A percentile compares a stretch with the other conserved stretches of the same genome.
Evolutionary conservation across 2,797 vertebrate species (phyloP).

Genomic region (Clamator glandarius): DNA sequence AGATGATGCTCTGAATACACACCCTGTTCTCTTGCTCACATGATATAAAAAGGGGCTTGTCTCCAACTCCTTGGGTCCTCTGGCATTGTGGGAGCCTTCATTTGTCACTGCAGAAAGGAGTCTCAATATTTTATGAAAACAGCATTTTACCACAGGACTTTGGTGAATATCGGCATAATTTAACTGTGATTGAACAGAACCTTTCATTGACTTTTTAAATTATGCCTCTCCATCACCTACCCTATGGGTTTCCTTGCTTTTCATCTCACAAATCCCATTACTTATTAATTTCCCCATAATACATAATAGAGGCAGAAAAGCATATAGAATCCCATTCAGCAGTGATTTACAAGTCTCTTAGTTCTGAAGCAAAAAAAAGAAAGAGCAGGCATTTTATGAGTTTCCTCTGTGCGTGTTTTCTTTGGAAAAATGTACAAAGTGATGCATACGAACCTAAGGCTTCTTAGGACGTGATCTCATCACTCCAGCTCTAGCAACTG

Average conservation of each 20-base stretch:
- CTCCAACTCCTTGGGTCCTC: slow-evolving; percentile 13
- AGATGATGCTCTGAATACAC: background rate
- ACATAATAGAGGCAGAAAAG: slow-evolving; percentile 64
- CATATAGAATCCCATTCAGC: slow-evolving; percentile 61
- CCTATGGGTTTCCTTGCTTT: slow-evolving; percentile 75
- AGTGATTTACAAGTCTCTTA: slow-evolving; percentile 72
- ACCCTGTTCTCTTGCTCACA: background rate
- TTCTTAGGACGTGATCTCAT: slow-evolving; percentile 24
- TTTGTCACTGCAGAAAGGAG: slow-evolving; percentile 65
- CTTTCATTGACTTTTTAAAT: slow-evolving; percentile 80
- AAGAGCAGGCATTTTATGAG: slow-evolving; percentile 35
- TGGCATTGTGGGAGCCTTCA: background rate
- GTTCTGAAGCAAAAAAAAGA: slow-evolving; percentile 43
- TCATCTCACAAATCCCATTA: slow-evolving; percentile 75
- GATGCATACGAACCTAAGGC: background rate
- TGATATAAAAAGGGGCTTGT: background rate
- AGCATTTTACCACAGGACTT: slow-evolving; percentile 62
- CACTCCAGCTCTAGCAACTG: background rate
- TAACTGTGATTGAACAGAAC: slow-evolving; percentile 76
- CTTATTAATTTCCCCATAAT: slow-evolving; percentile 76
- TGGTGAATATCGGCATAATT: slow-evolving; percentile 73
- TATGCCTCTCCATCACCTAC: slow-evolving; percentile 72
- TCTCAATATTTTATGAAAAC: slow-evolving; percentile 77
- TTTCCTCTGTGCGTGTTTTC: slow-evolving; percentile 47
- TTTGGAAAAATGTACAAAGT: background rate